Base-by-base conservation (phyloP, 1,140 invertebrate genomes). In the Drosophila serrata region DNA sequence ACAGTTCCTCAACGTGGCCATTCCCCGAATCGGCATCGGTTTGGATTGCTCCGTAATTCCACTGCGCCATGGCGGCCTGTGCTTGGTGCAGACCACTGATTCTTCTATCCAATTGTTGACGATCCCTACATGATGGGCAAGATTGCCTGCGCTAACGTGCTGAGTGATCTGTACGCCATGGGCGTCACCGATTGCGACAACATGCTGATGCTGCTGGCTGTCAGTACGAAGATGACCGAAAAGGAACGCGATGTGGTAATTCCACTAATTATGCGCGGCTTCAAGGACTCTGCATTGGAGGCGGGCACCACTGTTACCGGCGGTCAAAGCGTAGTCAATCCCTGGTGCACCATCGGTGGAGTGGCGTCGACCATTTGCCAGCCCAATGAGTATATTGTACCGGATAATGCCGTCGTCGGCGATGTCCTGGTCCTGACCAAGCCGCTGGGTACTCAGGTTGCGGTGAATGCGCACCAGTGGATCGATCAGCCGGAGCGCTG, bases 121-220 rank as follows among this genome's bases (percentile, higher is more conserved):
- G 99, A 99, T 94, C 99, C 99, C 5, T 99, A 99, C 86, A 98
- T 99, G 96, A 97, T 99, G 98, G 98, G 98, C 94, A 99, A 99
- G 94, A 99, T 99, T 79, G 97, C 99, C 1, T 99, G 98, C 94
- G 98, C 98, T 37, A 99, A 99, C 94, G 99, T 99, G n/a, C 94
- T 99, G 45, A 99, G 98, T 94, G 99, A 99, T 93, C 93, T 99
- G 74, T 99, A 99, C 93, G 99, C 99, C 0, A 99, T 99, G 98
- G 99, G 99, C 74, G 98, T 99, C 15, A 99, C 98, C 0, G 98
- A 99, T 93, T 99, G 98, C 94, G 99, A 99, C 94, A 99, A 99
- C 93, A 99, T 99, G 98, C 94, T 99, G 13, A 99, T 99, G 98
- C 93, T 99, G 48, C 94, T 99, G n/a, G 98, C 96, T 27, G 97